These are phyloP conservation scores for Chrysopa pallens DNA, from an alignment of 1,140 invertebrate species.

Conservation along the genomic window DNA sequence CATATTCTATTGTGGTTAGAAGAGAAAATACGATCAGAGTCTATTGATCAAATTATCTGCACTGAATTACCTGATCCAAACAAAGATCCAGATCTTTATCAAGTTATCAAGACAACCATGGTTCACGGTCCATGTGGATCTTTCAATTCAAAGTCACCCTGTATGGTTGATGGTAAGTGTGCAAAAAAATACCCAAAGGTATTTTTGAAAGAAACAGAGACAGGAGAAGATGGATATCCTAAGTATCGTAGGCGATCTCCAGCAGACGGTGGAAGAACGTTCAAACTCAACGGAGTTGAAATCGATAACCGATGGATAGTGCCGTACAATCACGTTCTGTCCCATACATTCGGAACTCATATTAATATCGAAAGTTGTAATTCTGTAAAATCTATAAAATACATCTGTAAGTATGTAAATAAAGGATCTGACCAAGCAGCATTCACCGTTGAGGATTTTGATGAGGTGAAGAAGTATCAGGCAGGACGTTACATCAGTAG, in stretches of 20 bases:
- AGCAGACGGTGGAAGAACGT: neutral
- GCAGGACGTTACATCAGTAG: conserved; percentile 12
- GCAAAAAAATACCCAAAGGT: conserved; percentile 21
- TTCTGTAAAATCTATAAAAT: conserved; percentile 30
- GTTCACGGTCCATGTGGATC: conserved; percentile 16
- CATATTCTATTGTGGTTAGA: conserved; percentile 23
- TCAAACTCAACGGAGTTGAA: neutral
- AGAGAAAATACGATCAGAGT: conserved; percentile 17
- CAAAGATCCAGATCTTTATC: conserved; percentile 18
- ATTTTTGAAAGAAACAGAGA: conserved; percentile 18
- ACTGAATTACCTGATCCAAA: conserved; percentile 29
- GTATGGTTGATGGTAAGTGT: conserved; percentile 27
- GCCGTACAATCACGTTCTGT: conserved; percentile 28
- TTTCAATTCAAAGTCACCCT: conserved; percentile 21
- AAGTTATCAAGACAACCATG: conserved; percentile 20
- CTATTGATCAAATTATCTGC: conserved; percentile 26
- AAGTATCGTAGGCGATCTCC: conserved; percentile 18
- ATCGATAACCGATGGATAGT: conserved; percentile 31
- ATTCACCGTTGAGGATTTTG: conserved; percentile 6
- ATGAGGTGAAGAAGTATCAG: too few species aligned
- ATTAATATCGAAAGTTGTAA: conserved; percentile 28
- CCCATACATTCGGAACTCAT: conserved; percentile 25
- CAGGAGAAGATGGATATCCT: conserved; percentile 19
- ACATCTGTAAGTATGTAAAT: conserved; percentile 25
- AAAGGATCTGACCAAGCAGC: conserved; percentile 23